A percentile compares a stretch with the other conserved stretches of the same genome.
Evolutionary conservation across 2,888 invertebrate species (phyloP).

Genomic region (Didymodactylos carnosus): DNA sequence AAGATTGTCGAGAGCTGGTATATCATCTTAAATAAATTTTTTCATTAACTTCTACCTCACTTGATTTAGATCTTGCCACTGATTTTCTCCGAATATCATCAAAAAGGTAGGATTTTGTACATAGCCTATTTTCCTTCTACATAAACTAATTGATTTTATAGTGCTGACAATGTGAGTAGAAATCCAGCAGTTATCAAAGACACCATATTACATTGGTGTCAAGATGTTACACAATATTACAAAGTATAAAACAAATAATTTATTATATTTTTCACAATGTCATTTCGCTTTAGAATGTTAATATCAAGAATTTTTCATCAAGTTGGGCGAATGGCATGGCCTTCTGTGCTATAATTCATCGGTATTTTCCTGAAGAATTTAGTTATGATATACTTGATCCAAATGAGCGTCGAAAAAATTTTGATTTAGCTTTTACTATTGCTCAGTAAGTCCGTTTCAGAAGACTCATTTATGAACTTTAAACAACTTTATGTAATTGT

Average conservation of each 20-base stretch:
- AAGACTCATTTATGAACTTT: neutral
- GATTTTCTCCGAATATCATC: neutral
- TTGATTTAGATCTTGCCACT: neutral
- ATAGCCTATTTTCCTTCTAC: too few relatives aligned
- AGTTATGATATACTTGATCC: neutral
- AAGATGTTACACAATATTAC: neutral
- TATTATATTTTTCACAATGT: neutral
- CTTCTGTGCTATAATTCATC: neutral
- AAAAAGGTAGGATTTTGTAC: too few relatives aligned
- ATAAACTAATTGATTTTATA: too few relatives aligned
- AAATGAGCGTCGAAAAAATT: neutral
- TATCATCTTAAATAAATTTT: neutral
- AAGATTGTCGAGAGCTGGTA: neutral
- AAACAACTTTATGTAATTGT: neutral
- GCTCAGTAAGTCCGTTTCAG: neutral
- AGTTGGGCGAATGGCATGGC: neutral
- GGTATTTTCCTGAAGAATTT: neutral
- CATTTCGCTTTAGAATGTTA: neutral
- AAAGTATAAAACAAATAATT: neutral
- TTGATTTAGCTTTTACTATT: neutral
- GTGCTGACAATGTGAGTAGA: too few relatives aligned
- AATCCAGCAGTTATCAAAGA: neutral
- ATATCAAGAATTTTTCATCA: neutral
- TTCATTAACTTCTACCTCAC: neutral
- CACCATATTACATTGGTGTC: neutral